Conservation (phyloP, 2,888 invertebrate species). For the Stenichneumon culpator region DNA sequence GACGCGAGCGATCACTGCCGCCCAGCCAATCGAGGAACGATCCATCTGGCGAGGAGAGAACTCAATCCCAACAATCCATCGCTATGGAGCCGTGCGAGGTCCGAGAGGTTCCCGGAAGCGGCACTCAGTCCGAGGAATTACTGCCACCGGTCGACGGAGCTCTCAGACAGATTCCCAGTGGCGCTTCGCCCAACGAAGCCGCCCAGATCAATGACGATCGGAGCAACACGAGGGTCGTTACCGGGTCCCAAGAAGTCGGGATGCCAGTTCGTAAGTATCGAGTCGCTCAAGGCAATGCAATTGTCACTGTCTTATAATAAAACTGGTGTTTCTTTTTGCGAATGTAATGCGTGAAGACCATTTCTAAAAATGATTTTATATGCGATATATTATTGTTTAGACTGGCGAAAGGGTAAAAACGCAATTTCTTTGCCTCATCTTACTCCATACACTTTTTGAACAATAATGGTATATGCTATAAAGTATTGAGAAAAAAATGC, state of each 20-base stretch:
- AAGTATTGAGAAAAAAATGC: no score
- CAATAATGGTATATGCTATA: no score
- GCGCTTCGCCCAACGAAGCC: conserved; percentile 80
- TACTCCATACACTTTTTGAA: no score
- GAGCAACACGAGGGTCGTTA: conserved; percentile 79
- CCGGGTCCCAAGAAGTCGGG: conserved; percentile 81
- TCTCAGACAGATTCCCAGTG: conserved; percentile 81
- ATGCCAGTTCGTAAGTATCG: conserved; percentile 74
- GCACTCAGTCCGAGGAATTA: conserved; percentile 77
- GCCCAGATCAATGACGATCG: conserved; percentile 77
- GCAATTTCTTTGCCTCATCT: no score
- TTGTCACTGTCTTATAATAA: not conserved
- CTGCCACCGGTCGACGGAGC: conserved; percentile 75
- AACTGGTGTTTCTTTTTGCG: not conserved
- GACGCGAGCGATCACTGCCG: conserved; percentile 81
- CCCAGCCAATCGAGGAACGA: conserved; percentile 82
- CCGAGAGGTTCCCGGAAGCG: conserved; percentile 81
- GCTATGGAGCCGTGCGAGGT: conserved; percentile 77
- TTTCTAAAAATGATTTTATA: no score
- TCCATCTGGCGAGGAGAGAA: conserved; percentile 82
- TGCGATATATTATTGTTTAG: no score
- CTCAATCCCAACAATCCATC: conserved; percentile 70
- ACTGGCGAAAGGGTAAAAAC: no score
- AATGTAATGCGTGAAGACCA: no score
- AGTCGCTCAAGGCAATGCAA: not conserved